Base-by-base conservation (phyloP, 2,888 invertebrate species). In the Catocala fraxini region DNA sequence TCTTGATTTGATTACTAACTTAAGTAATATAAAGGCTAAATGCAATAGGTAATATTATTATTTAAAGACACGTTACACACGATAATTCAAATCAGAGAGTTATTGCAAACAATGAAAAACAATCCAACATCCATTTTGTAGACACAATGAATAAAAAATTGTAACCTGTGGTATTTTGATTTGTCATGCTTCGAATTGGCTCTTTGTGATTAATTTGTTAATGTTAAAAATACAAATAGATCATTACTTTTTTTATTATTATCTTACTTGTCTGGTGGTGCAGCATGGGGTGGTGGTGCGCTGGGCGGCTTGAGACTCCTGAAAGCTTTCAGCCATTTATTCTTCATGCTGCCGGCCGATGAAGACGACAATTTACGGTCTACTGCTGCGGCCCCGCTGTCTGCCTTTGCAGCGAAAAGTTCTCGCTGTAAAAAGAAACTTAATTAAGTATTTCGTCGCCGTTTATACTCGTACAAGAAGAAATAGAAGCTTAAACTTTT, bases 241-340 rank as follows among this genome's bases (percentile, higher is more conserved):
- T 25, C 7, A 47, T 5, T n/a, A n/a, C n/a, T n/a, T n/a, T n/a
- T n/a, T n/a, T n/a, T n/a, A n/a, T n/a, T 12, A 15, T 46, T 42
- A 11, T 52, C 92, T 83, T 88, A 94, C 94, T 93, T 94, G 93
- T 89, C 94, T 57, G 89, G 92, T 52, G 87, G 92, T 34, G 87
- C 94, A 66, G 89, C 92, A 75, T 92, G 92, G 61, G 89, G 94
- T 65, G 89, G 92, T 54, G 95, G 95, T 65, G 94, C 95, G 75
- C 95, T 95, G 77, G 97, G 97, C 47, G 98, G 97, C 93, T 98
- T 98, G 77, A 99, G 95, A 91, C 98, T 98, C 89, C 98, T 97
- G 95, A 99, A 98, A 73, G 99, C 99, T 93, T 99, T 99, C 84
- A 99, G 95, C 99, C 99, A 99, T 95, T 99, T 99, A 89, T 97